A percentile compares a stretch with the other conserved stretches of the same genome.
These are phyloP conservation scores for Desmodus rotundus DNA, from an alignment of 2,113 vertebrate genomes.

Conservation along the genomic window DNA sequence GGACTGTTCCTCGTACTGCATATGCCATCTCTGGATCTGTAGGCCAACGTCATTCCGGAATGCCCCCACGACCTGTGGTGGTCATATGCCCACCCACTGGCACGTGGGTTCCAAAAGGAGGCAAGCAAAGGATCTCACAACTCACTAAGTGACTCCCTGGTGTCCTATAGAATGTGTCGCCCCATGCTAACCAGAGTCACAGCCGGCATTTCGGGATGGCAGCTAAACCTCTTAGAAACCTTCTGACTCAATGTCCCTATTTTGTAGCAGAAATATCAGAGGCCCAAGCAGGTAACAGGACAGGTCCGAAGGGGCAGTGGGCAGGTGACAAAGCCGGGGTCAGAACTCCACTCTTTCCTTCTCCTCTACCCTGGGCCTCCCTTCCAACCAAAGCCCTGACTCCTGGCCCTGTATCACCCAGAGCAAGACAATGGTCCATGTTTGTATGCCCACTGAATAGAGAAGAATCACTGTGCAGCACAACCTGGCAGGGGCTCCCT, in stretches of 20 bases:
- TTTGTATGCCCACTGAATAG: background rate
- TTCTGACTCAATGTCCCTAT: no score
- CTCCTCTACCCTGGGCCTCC: background rate
- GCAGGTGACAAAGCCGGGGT: accelerated
- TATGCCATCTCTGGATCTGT: background rate
- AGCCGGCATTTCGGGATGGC: background rate
- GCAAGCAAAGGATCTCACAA: background rate
- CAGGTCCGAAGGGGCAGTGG: accelerated
- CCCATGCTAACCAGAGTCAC: background rate
- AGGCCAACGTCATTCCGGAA: background rate
- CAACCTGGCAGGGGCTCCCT: background rate
- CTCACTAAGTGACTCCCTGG: background rate
- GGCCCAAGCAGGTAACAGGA: background rate
- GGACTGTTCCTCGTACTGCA: background rate
- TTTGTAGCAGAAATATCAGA: background rate
- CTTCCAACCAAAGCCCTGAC: background rate
- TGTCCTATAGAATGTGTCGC: no score
- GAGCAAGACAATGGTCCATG: accelerated
- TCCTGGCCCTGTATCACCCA: background rate
- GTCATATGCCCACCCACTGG: accelerated
- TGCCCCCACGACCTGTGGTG: no score
- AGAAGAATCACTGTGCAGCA: background rate
- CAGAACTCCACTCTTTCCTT: background rate
- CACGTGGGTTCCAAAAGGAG: background rate
- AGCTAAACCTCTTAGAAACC: background rate